These are phyloP conservation scores for Mus musculus DNA, from an alignment of 2,113 vertebrate genomes.

Conservation along the genomic window DNA sequence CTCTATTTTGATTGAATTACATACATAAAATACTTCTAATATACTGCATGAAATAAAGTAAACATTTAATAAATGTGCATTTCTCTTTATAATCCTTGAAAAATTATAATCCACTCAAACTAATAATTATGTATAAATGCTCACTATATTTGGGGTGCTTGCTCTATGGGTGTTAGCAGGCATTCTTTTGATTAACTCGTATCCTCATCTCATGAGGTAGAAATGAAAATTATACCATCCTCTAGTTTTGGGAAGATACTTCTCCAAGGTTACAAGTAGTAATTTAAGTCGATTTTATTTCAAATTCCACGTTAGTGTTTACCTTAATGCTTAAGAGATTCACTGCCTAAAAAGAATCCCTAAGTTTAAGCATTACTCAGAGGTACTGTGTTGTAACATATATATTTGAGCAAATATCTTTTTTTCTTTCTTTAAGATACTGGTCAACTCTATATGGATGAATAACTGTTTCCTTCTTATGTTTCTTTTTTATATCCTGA, in stretches of 20 bases:
- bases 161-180: neutral
- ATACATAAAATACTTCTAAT: neutral
- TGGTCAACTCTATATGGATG: neutral
- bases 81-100: neutral
- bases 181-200: neutral
- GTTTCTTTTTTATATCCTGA: neutral
- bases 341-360: neutral
- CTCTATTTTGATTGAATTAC: conserved; percentile 19
- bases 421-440: neutral
- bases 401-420: neutral
- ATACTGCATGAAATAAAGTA: neutral
- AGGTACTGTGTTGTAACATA: neutral
- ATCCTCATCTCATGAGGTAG: neutral
- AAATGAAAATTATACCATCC: neutral
- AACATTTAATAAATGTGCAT: neutral
- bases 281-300: neutral
- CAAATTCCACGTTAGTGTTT: neutral
- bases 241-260: neutral
- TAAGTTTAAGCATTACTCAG: neutral
- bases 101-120: neutral
- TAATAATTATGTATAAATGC: conserved; percentile 8
- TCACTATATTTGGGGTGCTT: neutral
- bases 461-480: neutral
- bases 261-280: neutral
- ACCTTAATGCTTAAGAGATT: neutral